Base-by-base conservation (phyloP, 2,797 vertebrate species). In the Pelobates cultripes region DNA sequence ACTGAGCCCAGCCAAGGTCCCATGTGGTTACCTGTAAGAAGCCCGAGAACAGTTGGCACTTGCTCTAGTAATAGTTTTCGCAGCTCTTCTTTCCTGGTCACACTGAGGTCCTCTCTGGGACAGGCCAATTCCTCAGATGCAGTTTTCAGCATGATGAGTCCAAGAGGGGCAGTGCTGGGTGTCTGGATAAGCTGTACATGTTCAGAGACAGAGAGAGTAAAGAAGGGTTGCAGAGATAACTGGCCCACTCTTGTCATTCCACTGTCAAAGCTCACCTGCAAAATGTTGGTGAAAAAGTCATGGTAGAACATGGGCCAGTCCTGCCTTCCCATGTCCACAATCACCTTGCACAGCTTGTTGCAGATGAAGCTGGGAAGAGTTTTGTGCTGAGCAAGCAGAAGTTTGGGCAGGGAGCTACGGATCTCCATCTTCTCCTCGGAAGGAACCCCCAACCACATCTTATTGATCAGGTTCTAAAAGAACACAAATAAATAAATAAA, bases 281-380 rank as follows among this genome's bases (percentile, higher is more conserved):
- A 93, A 66, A 97, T 99, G 90, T 96, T 99, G 72, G 96, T 97
- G 89, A 99, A 99, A 90, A 99, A 99, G 89, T 99, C 97, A 42
- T 98, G 97, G 91, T 99, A 99, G 91, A 99, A 99, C 97, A 99
- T 99, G 0, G 98, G 98, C 98, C 98, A 99, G 87, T 99, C 98
- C 74, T 99, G 97, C 84, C 98, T 95, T 79, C 98, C 98, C 7
- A 99, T 99, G 85, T 99, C 98, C 85, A 99, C 98, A 0, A 99
- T 99, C 88, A 99, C 98, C 90, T 99, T 99, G 89, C 97, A 99
- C 87, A 99, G 95, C 85, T 99, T 99, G 91, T 99, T 99, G 84
- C 97, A 94, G 87, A 99, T 97, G 87, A 99, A 99, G 91, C 96
- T 98, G 80, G 98, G 98, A 89, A 99, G 94, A 5, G 94, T 93